These are phyloP conservation scores for Tetanocera ferruginea DNA, from an alignment of 2,888 invertebrate species.

Conservation along the genomic window DNA sequence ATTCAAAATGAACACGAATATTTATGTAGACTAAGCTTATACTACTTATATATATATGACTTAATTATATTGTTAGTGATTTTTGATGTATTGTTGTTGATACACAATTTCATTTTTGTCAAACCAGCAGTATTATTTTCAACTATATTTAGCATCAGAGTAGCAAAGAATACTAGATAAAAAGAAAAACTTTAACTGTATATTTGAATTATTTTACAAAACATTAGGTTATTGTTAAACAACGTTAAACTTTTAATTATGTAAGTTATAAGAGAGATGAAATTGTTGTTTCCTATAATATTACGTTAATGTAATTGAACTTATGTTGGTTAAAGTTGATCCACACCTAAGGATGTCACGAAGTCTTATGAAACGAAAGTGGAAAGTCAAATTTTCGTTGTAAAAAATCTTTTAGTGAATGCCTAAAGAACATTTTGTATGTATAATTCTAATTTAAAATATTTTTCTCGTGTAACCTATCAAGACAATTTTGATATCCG, in stretches of 20 bases:
- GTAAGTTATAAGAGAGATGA: neutral
- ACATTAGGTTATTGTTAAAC: no score
- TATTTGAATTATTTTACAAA: no score
- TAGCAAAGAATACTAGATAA: neutral
- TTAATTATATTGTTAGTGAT: conserved; percentile 29
- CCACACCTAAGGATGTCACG: neutral
- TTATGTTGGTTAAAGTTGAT: neutral
- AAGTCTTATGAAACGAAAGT: no score
- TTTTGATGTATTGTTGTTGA: conserved; percentile 28
- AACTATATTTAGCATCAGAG: neutral
- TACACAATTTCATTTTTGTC: conserved; percentile 22
- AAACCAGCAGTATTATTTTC: conserved; percentile 35
- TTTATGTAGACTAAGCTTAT: conserved; percentile 11
- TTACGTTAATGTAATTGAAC: neutral
- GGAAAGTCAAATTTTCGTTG: no score
- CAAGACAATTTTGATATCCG: no score
- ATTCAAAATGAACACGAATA: neutral
- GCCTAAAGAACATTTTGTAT: no score
- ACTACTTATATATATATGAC: neutral
- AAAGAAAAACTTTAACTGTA: neutral
- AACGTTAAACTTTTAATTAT: no score
- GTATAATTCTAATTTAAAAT: no score
- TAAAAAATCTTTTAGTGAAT: no score
- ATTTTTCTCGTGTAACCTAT: no score
- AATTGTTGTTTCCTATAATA: neutral